Conservation (phyloP, 2,113 vertebrate species). For the Cheirogaleus medius region DNA sequence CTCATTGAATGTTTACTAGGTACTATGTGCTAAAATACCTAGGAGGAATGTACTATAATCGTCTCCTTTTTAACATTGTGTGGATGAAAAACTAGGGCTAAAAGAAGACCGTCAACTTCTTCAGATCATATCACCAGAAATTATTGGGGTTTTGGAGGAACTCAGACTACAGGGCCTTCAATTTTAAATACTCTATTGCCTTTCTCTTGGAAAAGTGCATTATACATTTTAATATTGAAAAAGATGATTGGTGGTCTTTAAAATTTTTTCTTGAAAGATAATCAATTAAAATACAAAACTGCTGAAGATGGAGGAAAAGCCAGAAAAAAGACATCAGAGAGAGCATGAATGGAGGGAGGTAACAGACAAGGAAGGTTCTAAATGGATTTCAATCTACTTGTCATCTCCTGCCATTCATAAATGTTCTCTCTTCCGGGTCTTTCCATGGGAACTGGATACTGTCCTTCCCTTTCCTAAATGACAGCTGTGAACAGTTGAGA, state of each 20-base stretch:
- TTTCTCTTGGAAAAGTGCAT: neutral
- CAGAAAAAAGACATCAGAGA: neutral
- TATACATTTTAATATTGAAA: neutral
- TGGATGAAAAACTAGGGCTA: neutral
- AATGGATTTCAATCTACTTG: neutral
- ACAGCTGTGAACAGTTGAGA: neutral
- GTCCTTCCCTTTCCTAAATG: neutral
- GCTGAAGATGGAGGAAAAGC: neutral
- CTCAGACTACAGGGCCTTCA: neutral
- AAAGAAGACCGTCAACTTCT: neutral
- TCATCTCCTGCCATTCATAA: neutral
- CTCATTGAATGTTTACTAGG: neutral
- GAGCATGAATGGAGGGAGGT: neutral
- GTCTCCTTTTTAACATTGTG: neutral
- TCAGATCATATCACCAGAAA: neutral
- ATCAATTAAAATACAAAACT: slow-evolving; percentile 36
- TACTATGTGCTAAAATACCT: neutral
- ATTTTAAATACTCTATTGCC: neutral
- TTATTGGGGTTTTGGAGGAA: neutral
- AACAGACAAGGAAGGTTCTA: neutral
- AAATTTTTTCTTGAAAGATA: slow-evolving; percentile 37
- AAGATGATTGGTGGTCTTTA: neutral
- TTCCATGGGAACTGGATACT: neutral
- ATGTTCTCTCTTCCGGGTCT: neutral
- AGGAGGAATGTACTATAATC: neutral